Conservation (phyloP, 2,797 vertebrate species). For the Thamnophis elegans region DNA sequence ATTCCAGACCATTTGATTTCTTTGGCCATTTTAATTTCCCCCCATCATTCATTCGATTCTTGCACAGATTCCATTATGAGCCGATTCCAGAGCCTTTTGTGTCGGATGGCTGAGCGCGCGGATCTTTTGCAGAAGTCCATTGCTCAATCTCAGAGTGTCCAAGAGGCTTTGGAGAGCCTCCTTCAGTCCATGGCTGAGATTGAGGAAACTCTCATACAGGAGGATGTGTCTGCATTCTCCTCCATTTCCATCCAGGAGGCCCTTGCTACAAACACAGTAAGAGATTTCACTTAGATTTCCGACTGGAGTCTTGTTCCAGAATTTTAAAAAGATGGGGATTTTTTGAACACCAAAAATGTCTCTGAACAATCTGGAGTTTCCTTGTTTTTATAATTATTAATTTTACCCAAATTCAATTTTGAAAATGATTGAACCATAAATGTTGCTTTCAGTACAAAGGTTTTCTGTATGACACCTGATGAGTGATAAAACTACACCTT, state of each 20-base stretch:
- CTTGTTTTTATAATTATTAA: background rate
- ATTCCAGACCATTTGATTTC: rapidly evolving
- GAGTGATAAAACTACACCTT: background rate
- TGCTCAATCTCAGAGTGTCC: conserved; percentile 92
- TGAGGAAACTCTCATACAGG: conserved; percentile 68
- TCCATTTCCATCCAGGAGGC: conserved; percentile 85
- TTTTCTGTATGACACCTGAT: background rate
- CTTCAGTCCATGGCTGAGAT: conserved; percentile 84
- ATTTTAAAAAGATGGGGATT: background rate
- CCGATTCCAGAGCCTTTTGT: conserved; percentile 82
- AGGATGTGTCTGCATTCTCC: conserved; percentile 75
- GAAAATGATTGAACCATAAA: background rate
- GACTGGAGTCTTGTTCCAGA: background rate
- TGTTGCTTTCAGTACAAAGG: background rate
- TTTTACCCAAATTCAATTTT: background rate
- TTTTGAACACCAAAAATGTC: rapidly evolving
- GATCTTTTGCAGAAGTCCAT: conserved; percentile 92
- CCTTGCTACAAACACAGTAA: conserved; percentile 87
- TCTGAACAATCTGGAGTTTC: background rate
- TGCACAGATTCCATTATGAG: conserved; percentile 81
- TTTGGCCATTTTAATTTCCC: no score
- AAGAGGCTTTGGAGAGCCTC: conserved; percentile 89
- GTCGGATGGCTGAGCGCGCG: conserved; percentile 79
- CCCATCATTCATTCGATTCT: background rate
- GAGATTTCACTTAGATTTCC: background rate